phyloP scores from a whole-genome alignment of 2,888 invertebrate genomes.

The Chymomyza fuscimana region DNA sequence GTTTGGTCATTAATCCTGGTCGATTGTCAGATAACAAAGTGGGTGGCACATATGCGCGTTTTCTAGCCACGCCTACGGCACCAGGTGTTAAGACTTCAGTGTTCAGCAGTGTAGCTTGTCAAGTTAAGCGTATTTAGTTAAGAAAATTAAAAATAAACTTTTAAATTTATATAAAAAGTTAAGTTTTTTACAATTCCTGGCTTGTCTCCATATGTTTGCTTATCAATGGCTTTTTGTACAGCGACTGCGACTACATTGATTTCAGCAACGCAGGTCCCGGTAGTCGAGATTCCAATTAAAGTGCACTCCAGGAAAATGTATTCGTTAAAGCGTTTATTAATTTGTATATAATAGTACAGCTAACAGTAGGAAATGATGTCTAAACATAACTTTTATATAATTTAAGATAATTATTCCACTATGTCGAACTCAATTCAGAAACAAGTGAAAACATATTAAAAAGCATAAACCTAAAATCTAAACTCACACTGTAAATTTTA shows the following conservation, averaged over 20 bases:
- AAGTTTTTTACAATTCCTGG: neutral
- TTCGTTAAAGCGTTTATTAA: conserved; percentile 67
- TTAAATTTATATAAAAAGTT: conserved; percentile 3
- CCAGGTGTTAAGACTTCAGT: conserved; percentile 73
- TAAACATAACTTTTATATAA: conserved; percentile 44
- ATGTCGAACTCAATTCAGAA: conserved; percentile 60
- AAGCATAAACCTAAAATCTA: conserved; percentile 50
- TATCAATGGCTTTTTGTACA: neutral
- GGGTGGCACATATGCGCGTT: conserved; percentile 88
- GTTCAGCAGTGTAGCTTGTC: conserved; percentile 80
- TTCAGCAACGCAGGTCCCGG: too few species aligned
- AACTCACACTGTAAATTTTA: conserved; percentile 66
- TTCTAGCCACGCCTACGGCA: conserved; percentile 81
- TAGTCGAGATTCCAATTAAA: too few species aligned
- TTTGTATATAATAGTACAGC: conserved; percentile 65
- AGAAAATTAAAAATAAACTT: conserved; percentile 4
- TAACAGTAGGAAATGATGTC: conserved; percentile 72
- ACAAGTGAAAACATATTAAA: conserved; percentile 27
- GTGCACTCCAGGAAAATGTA: conserved; percentile 1
- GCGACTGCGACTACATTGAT: neutral
- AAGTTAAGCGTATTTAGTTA: conserved; percentile 77
- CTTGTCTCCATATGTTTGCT: neutral
- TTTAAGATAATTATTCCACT: conserved; percentile 25
- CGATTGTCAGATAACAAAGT: conserved; percentile 86
- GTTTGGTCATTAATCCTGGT: conserved; percentile 92